These are phyloP conservation scores for Ceuthmochares aereus DNA, from an alignment of 2,113 vertebrate genomes.

Conservation along the genomic window DNA sequence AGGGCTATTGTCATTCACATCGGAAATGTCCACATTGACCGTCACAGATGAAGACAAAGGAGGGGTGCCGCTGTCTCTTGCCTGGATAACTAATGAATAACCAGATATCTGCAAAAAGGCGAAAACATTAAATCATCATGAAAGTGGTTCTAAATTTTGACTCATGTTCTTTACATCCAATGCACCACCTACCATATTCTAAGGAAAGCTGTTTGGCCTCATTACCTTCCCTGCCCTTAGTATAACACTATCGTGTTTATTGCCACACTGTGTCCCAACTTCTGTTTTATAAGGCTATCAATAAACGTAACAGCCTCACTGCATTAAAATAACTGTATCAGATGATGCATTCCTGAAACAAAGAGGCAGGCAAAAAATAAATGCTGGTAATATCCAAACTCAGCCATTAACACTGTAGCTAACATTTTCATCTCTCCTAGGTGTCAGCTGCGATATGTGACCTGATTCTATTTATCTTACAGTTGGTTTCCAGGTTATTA, in stretches of 20 bases:
- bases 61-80: conserved; percentile 87
- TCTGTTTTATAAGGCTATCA: conserved; percentile 11
- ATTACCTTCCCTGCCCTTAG: not conserved
- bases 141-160: not conserved
- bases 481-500: not conserved
- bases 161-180: not conserved
- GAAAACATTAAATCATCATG: not conserved
- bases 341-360: not conserved
- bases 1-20: conserved; percentile 95
- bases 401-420: not conserved
- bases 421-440: not conserved
- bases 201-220: conserved; percentile 8
- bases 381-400: not conserved
- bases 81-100: conserved; percentile 89
- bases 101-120: conserved; percentile 83
- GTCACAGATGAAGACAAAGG: conserved; percentile 89
- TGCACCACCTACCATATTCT: not conserved
- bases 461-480: not conserved
- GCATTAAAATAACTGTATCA: conserved; percentile 5
- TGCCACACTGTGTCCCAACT: not conserved
- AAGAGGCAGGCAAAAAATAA: conserved; percentile 14
- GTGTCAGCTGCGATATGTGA: not conserved
- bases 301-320: not conserved
- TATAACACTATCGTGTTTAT: conserved; percentile 16
- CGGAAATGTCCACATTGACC: conserved; percentile 92